These are phyloP conservation scores for Acronicta leporina DNA, from an alignment of 2,888 invertebrate species.

Conservation along the genomic window DNA sequence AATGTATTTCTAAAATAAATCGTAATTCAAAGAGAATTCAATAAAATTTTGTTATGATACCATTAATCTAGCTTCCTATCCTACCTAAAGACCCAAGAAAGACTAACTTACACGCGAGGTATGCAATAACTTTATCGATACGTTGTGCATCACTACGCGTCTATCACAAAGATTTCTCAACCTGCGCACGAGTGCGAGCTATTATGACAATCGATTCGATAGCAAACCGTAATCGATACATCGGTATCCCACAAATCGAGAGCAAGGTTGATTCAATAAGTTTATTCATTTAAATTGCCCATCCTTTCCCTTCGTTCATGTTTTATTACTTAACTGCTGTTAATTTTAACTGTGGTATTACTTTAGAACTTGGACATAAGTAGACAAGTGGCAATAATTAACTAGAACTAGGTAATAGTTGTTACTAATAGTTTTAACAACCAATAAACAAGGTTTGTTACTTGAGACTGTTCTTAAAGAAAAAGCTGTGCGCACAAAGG, in stretches of 20 bases:
- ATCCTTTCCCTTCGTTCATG: constrained; percentile 33
- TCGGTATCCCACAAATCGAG: constrained; percentile 46
- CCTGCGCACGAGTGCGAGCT: constrained; percentile 44
- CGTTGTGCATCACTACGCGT: constrained; percentile 27
- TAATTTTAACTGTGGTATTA: constrained; percentile 18
- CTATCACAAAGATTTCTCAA: constrained; percentile 47
- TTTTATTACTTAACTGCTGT: constrained; percentile 22
- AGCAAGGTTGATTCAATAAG: constrained; percentile 50
- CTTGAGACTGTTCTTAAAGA: no score
- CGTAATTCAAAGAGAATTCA: no score
- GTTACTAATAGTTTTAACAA: no score
- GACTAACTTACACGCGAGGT: no score
- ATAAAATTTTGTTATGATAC: no score
- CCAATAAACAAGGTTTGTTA: no score
- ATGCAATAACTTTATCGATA: background rate
- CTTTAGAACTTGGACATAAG: constrained; percentile 10
- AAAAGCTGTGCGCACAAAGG: no score
- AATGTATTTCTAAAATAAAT: no score
- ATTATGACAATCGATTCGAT: constrained; percentile 57
- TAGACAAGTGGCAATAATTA: constrained; percentile 1
- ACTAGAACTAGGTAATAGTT: no score
- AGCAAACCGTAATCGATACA: constrained; percentile 46
- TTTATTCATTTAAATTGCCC: constrained; percentile 28
- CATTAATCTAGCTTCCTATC: no score
- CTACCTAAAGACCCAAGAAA: no score